Evolutionary conservation across 2,797 vertebrate genomes (phyloP).

Genomic region (Triplophysa bombifrons): DNA sequence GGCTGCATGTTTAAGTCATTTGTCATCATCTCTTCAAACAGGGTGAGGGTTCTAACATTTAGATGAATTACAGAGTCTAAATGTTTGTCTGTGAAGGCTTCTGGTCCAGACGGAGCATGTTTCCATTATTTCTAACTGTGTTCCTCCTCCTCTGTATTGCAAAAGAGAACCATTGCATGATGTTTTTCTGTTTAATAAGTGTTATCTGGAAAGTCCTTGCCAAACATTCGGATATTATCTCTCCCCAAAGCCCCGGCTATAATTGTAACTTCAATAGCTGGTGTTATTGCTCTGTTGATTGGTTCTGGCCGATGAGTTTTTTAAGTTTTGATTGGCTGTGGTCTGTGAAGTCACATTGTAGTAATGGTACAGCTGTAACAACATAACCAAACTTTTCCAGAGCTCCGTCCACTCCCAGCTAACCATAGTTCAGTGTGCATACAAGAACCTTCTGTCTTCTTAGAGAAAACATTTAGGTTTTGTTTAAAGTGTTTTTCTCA

Average conservation of each 20-base stretch:
- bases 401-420: slow-evolving; percentile 44
- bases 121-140: slow-evolving; percentile 9
- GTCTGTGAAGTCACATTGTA: slow-evolving; percentile 65
- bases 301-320: slow-evolving; percentile 57
- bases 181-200: slow-evolving; percentile 11
- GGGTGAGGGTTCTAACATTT: background rate
- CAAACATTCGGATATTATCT: slow-evolving; percentile 42
- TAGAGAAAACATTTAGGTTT: slow-evolving; percentile 10
- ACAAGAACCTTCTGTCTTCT: slow-evolving; percentile 5
- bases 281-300: slow-evolving; percentile 60
- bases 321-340: slow-evolving; percentile 66
- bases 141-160: slow-evolving; percentile 16
- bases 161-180: background rate
- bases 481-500: background rate
- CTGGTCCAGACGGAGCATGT: slow-evolving; percentile 20
- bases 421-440: slow-evolving; percentile 21
- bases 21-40: slow-evolving; percentile 55
- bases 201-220: slow-evolving; percentile 1
- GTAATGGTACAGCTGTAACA: slow-evolving; percentile 63
- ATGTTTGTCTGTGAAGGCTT: slow-evolving; percentile 47
- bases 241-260: slow-evolving; percentile 35
- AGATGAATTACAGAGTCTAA: slow-evolving; percentile 1
- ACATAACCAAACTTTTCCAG: slow-evolving; percentile 57
- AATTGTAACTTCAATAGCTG: slow-evolving; percentile 55
- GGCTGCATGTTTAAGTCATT: slow-evolving; percentile 42